Evolutionary conservation across 2,113 vertebrate genomes (phyloP).

Genomic region (Syngnathus typhle): DNA sequence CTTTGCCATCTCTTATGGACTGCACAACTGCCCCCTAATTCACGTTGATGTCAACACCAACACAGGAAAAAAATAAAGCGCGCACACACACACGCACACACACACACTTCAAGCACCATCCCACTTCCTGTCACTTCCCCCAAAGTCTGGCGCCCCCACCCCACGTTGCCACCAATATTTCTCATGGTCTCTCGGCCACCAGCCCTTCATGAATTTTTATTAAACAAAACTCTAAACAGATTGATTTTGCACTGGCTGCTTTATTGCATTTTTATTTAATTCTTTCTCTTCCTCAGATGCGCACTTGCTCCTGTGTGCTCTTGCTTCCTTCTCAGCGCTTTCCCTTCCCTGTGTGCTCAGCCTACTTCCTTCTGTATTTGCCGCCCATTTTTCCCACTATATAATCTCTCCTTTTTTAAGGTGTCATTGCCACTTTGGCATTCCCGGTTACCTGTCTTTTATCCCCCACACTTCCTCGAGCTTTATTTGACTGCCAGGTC

Average conservation of each 20-base stretch:
- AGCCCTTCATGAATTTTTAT: slow-evolving; percentile 99
- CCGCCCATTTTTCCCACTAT: slow-evolving; percentile 28
- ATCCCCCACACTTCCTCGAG: slow-evolving; percentile 47
- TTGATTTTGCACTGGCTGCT: slow-evolving; percentile 93
- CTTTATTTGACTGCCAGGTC: slow-evolving; percentile 59
- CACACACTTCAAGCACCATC: slow-evolving; percentile 27
- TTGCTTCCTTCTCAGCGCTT: slow-evolving; percentile 46
- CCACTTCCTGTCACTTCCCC: slow-evolving; percentile 4
- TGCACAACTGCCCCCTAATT: slow-evolving; percentile 57
- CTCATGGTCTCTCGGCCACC: slow-evolving; percentile 84
- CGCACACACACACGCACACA: slow-evolving; percentile 37
- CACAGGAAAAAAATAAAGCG: slow-evolving; percentile 52
- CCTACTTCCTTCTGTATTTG: slow-evolving; percentile 44
- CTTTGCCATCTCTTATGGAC: slow-evolving; percentile 46
- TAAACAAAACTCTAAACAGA: slow-evolving; percentile 99
- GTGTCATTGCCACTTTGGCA: slow-evolving; percentile 20
- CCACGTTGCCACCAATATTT: slow-evolving; percentile 75
- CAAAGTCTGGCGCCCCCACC: slow-evolving; percentile 36
- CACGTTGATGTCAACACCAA: slow-evolving; percentile 64
- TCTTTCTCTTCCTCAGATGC: slow-evolving; percentile 71
- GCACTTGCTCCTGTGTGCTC: slow-evolving; percentile 48
- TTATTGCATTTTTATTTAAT: slow-evolving; percentile 99
- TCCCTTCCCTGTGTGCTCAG: slow-evolving; percentile 35
- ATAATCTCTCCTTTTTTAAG: slow-evolving; percentile 25
- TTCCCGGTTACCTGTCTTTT: slow-evolving; percentile 35